These are phyloP conservation scores for Melitaea cinxia DNA, from an alignment of 1,140 invertebrate species.

Conservation along the genomic window DNA sequence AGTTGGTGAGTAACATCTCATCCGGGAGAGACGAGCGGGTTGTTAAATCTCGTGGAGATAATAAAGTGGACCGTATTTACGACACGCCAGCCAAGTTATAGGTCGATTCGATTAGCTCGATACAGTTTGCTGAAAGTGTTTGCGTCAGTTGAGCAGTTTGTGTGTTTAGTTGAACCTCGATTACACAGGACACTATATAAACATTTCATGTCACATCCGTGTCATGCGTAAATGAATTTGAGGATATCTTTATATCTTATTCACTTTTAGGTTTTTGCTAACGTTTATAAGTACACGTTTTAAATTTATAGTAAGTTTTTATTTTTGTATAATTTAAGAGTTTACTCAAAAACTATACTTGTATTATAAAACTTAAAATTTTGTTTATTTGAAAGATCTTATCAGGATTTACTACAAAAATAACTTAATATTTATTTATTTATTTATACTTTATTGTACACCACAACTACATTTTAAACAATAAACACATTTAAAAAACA, in stretches of 20 bases:
- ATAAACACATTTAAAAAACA: too few relatives aligned
- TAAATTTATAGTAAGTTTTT: too few relatives aligned
- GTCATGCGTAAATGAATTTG: constrained; percentile 17
- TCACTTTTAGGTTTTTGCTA: background rate
- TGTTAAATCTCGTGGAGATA: constrained; percentile 68
- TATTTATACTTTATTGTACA: too few relatives aligned
- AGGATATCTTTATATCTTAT: constrained; percentile 9
- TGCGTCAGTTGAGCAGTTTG: constrained; percentile 58
- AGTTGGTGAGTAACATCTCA: constrained; percentile 55
- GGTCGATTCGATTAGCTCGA: constrained; percentile 71
- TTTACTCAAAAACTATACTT: too few relatives aligned
- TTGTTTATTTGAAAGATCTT: background rate
- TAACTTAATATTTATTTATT: background rate
- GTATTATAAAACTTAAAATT: too few relatives aligned
- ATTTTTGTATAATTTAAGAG: too few relatives aligned
- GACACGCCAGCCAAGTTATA: constrained; percentile 62
- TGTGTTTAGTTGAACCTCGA: constrained; percentile 47
- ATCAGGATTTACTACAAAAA: too few relatives aligned
- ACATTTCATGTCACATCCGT: constrained; percentile 24
- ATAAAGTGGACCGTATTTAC: constrained; percentile 73
- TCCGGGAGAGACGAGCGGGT: constrained; percentile 37
- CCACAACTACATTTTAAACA: too few relatives aligned
- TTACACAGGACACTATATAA: constrained; percentile 30
- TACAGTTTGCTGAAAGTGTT: constrained; percentile 66
- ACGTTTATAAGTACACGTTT: too few relatives aligned